Percentiles rank a stretch among this genome's conserved stretches.
These are phyloP conservation scores for Bubo blakistoni DNA, from an alignment of 2,113 vertebrate species.

Conservation along the genomic window DNA sequence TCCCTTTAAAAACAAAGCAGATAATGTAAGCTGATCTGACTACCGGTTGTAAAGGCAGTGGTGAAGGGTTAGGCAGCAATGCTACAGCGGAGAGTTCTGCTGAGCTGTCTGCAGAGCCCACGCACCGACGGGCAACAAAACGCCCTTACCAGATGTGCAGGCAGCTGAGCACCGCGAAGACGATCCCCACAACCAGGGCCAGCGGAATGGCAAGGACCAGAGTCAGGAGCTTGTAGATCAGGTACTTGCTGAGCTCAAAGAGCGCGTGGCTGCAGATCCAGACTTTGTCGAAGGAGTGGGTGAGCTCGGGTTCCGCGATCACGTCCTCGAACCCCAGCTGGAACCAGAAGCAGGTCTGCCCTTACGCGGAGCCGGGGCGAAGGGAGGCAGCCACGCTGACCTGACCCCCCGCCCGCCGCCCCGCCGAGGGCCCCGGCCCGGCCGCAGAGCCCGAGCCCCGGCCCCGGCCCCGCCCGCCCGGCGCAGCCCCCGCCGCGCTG, in stretches of 20 bases:
- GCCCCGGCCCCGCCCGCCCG: neutral
- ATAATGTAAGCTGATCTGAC: neutral
- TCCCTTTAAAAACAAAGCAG: neutral
- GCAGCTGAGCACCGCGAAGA: constrained; percentile 87
- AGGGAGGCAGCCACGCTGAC: neutral
- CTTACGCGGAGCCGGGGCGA: neutral
- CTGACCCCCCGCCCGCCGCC: neutral
- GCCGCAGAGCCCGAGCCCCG: neutral
- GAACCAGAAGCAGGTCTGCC: neutral
- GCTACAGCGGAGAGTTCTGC: neutral
- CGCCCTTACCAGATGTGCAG: constrained; percentile 90
- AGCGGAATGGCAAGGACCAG: constrained; percentile 86
- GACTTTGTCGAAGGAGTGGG: constrained; percentile 88
- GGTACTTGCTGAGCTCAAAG: constrained; percentile 88
- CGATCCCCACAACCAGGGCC: constrained; percentile 83
- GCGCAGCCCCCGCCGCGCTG: neutral
- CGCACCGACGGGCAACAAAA: neutral
- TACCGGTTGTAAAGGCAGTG: rapidly evolving
- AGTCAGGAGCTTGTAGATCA: constrained; percentile 86
- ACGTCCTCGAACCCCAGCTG: constrained; percentile 92
- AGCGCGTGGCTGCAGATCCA: constrained; percentile 93
- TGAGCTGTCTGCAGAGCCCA: neutral
- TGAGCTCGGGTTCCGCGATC: constrained; percentile 84
- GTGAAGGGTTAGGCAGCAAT: rapidly evolving
- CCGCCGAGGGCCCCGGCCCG: neutral